phyloP scores from a whole-genome alignment of 2,113 vertebrate genomes.

The Bombycilla garrulus region DNA sequence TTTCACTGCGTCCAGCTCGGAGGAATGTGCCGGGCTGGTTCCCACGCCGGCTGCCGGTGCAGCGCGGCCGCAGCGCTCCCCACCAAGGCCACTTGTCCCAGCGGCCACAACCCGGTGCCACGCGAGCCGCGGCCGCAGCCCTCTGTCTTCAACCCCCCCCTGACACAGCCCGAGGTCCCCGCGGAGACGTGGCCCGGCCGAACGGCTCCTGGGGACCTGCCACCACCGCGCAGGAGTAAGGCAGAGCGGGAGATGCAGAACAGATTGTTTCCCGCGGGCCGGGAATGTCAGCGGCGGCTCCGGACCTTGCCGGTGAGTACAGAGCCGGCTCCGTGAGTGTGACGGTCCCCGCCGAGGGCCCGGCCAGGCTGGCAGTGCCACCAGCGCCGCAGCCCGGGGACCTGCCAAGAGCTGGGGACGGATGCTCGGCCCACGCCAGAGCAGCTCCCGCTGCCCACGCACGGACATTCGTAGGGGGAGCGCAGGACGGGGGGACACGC shows the following conservation, averaged over 20 bases:
- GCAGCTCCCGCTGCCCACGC: background rate
- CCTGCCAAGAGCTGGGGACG: background rate
- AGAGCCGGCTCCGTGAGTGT: background rate
- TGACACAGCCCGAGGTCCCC: background rate
- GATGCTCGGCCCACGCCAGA: background rate
- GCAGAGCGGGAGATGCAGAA: background rate
- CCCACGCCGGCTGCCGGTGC: slow-evolving; percentile 1
- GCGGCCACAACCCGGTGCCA: background rate
- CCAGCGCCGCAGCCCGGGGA: background rate
- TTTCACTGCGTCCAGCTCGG: background rate
- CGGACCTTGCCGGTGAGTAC: background rate
- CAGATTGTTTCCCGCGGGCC: background rate
- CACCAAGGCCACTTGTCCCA: background rate
- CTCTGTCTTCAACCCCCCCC: background rate
- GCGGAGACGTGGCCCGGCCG: background rate
- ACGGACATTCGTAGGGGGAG: background rate
- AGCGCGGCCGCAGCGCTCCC: background rate
- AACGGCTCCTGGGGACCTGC: background rate
- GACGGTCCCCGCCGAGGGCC: background rate
- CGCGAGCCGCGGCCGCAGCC: background rate
- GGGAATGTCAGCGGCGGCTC: background rate
- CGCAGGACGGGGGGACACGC: background rate
- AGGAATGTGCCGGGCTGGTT: slow-evolving; percentile 22
- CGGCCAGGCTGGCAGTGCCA: background rate
- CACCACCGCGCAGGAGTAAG: fast-evolving